A percentile compares a stretch with the other conserved stretches of the same genome.
Evolutionary conservation across 92 coral and sea anemone genomes (phyloP).

Genomic region (Montipora capitata): DNA sequence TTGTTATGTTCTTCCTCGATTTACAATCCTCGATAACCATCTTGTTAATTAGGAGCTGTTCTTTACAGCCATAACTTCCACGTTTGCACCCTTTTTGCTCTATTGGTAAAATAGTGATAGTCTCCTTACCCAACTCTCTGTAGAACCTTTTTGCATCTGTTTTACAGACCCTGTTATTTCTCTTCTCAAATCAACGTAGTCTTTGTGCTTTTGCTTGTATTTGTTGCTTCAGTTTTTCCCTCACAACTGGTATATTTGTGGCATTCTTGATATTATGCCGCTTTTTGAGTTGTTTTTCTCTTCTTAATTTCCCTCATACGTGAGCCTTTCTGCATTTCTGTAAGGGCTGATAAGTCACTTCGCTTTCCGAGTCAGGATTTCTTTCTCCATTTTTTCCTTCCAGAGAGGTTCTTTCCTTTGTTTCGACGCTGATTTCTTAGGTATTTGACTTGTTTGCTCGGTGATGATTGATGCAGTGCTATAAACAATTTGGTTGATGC

Average conservation of each 20-base stretch:
- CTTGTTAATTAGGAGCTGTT: conserved; percentile 17
- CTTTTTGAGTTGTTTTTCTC: conserved; percentile 1
- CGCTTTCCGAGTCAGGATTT: conserved; percentile 1
- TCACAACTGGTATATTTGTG: conserved; percentile 7
- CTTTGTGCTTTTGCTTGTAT: conserved; percentile 13
- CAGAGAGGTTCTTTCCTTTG: not conserved
- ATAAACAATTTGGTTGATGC: conserved; percentile 12
- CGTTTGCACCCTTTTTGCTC: conserved; percentile 26
- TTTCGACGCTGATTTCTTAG: not conserved
- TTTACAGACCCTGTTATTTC: conserved; percentile 18
- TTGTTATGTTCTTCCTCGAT: not conserved
- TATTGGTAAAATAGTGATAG: conserved; percentile 17
- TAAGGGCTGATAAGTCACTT: not conserved
- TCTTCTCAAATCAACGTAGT: conserved; percentile 16
- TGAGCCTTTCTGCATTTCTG: not conserved
- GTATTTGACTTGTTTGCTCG: conserved; percentile 18
- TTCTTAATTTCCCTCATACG: not conserved
- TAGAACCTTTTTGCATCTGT: conserved; percentile 2
- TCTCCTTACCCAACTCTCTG: conserved; percentile 15
- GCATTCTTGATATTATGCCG: conserved; percentile 7
- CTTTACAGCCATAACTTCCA: conserved; percentile 22
- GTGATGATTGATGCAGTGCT: not conserved
- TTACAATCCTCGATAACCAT: not conserved
- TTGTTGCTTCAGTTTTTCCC: conserved; percentile 16
- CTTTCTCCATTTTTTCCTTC: conserved; percentile 13